phyloP scores from a whole-genome alignment of 2,113 vertebrate genomes.

The Aplodontia rufa region DNA sequence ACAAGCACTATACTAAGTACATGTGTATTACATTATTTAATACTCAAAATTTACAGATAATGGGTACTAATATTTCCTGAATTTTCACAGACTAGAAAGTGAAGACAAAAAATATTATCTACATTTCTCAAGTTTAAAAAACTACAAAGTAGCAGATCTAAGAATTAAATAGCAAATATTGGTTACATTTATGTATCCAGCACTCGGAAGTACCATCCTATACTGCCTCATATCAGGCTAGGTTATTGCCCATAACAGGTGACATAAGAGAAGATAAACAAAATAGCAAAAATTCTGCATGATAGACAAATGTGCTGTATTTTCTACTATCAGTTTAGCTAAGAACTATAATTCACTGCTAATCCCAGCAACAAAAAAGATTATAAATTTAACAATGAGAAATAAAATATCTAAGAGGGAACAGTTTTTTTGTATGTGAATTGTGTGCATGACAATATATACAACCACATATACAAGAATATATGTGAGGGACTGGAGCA shows the following conservation, averaged over 20 bases:
- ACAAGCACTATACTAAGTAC: not conserved
- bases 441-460: not conserved
- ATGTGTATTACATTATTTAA: not conserved
- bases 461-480: not conserved
- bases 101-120: no score
- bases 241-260: not conserved
- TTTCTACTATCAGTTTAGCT: not conserved
- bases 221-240: not conserved
- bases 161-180: not conserved
- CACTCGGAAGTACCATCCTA: not conserved
- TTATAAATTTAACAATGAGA: not conserved
- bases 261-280: not conserved
- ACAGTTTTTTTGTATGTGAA: not conserved
- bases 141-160: not conserved
- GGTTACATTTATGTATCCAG: not conserved
- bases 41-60: not conserved
- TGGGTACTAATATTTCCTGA: not conserved
- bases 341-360: not conserved
- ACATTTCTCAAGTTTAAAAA: not conserved
- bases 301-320: not conserved
- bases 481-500: not conserved
- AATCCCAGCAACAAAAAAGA: not conserved
- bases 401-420: not conserved
- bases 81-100: not conserved
- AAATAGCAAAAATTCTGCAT: not conserved